Conservation (phyloP, 2,113 vertebrate species). For the Rhabdomys dilectus region DNA sequence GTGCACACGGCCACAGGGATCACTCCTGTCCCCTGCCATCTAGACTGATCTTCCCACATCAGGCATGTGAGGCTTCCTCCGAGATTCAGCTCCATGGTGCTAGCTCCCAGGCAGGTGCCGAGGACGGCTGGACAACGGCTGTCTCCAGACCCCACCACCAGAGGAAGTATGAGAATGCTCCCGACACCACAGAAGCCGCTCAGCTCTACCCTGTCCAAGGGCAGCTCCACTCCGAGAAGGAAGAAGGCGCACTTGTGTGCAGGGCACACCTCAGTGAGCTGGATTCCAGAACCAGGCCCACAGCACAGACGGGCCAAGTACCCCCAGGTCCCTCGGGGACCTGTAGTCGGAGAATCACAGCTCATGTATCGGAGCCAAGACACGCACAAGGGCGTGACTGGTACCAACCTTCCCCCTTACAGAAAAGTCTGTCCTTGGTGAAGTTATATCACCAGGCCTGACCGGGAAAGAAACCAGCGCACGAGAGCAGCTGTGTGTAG, state of each 20-base stretch:
- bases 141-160: background rate
- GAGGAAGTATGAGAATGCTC: background rate
- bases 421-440: background rate
- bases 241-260: background rate
- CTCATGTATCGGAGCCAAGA: background rate
- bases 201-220: background rate
- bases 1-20: background rate
- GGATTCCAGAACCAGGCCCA: background rate
- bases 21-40: background rate
- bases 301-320: background rate
- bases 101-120: background rate
- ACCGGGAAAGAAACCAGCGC: conserved; percentile 40
- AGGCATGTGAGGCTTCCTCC: background rate
- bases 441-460: background rate
- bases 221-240: background rate
- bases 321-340: accelerated
- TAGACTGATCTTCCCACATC: background rate
- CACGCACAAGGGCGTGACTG: background rate
- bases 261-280: background rate
- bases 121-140: background rate
- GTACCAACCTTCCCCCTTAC: background rate
- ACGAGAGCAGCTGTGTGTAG: conserved; percentile 34
- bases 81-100: background rate
- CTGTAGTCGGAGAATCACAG: background rate
- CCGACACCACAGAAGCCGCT: background rate